These are phyloP conservation scores for Leuciscus idus DNA, from an alignment of 2,113 vertebrate genomes.

Conservation along the genomic window DNA sequence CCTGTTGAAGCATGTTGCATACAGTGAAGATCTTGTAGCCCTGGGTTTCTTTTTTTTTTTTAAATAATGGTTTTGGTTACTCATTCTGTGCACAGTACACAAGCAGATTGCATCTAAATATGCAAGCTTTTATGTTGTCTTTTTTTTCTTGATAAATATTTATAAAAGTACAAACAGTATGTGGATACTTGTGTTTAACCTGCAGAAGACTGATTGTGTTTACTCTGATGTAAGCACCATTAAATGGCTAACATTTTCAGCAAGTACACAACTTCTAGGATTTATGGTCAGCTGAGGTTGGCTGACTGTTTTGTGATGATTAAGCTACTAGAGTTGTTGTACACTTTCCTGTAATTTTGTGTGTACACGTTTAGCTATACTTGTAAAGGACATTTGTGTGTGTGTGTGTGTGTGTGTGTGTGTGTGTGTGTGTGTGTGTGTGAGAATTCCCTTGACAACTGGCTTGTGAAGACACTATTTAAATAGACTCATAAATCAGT, in stretches of 20 bases:
- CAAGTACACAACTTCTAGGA: not conserved
- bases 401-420: too few species aligned
- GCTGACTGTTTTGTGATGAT: slow-evolving; percentile 4
- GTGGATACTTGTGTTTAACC: not conserved
- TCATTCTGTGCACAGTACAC: not conserved
- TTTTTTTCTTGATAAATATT: not conserved
- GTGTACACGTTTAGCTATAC: not conserved
- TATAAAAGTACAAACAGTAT: not conserved
- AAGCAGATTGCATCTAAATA: slow-evolving; percentile 18
- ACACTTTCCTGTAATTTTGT: not conserved
- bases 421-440: too few species aligned
- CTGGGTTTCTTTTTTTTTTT: not conserved
- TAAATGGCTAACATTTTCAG: slow-evolving; percentile 29
- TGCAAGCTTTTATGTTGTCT: not conserved
- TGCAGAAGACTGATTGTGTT: slow-evolving; percentile 16
- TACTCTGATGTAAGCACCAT: slow-evolving; percentile 1
- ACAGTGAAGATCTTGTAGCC: not conserved
- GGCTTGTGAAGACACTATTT: too few species aligned
- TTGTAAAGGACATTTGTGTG: too few species aligned
- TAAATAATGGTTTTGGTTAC: not conserved
- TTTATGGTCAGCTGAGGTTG: not conserved
- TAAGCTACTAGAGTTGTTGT: not conserved
- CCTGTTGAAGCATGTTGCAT: slow-evolving; percentile 47
- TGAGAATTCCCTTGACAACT: too few species aligned
- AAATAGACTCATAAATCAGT: too few species aligned